Base-by-base conservation (phyloP, 2,888 invertebrate genomes). In the Diabrotica balteata region DNA sequence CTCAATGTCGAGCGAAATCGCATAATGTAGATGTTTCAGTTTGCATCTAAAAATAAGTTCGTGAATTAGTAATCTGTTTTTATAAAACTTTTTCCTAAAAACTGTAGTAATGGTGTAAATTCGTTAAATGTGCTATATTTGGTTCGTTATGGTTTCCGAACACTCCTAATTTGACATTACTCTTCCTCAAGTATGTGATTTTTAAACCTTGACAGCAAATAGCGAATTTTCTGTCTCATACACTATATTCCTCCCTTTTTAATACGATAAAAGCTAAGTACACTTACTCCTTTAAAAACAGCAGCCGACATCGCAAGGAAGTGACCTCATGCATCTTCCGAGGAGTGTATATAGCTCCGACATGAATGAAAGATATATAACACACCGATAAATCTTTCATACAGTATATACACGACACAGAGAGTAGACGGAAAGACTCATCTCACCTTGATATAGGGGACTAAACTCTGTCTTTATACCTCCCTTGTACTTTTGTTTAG, bases 401-500 rank as follows among this genome's bases (percentile, higher is more conserved):
- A 67, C 63, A 55, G 51, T 64, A 64, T 58, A 64, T 58, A 64
- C 58, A 64, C 32, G 50, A 57, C 64, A 64, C 50, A 50, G 54
- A 55, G 32, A 43, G 66, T 62, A 66, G 66, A 66, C 66, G 66
- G 67, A 63, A 76, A 75, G 75, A 72, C 72, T 69, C 70, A 70
- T 66, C 73, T 77, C 70, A 70, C 68, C 72, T 77, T 77, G 76
- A 77, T 77, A 74, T 76, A 77, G 74, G 72, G 69, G 46, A 46
- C 58, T 57, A 54, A 42, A 47, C 50, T 22, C 44, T 51, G 49
- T 57, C 63, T 63, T 45, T 57, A 9, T 45, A 45, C 45, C 63
- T 72, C 73, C 59, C 71, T 73, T 72, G 66, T 74, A 77, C 75
- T 77, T 77, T 77, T 76, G 77, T 76, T 74, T 74, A 72, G 74